Base-by-base conservation (phyloP, 2,888 invertebrate species). In the Lasioglossum calceatum region DNA sequence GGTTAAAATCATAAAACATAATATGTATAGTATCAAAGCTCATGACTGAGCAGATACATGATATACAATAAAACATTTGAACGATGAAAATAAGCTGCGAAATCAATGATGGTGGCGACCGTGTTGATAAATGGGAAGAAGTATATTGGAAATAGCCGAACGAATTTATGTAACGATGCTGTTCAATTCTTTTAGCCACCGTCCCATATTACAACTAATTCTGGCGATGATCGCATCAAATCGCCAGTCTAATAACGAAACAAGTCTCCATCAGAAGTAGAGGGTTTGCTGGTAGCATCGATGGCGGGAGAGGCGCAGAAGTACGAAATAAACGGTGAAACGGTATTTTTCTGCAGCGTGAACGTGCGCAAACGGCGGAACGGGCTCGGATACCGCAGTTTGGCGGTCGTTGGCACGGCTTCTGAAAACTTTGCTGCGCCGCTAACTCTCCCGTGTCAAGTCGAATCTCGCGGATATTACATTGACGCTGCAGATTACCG, bases 401-500 rank as follows among this genome's bases (percentile, higher is more conserved):
- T 50, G 71, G 75, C 73, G 77, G 84, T 87, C 86, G 90, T 89
- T 88, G 87, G 88, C 85, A 77, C 77, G 83, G 87, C 86, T 87
- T 86, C 81, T 61, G 91, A 91, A 91, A 91, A 91, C 91, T 91
- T 89, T 86, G 88, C 77, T 77, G 74, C 80, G 80, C 85, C 77
- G 85, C 81, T 85, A 89, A 88, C 90, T 90, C 85, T 80, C 71
- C 89, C 89, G 86, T 89, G 91, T 90, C 90, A 91, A 88, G 91
- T 85, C 86, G 88, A 91, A 92, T 92, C 92, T 88, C 91, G 91
- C 91, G 90, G 93, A 94, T 94, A 94, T 94, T 94, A 94, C 93
- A 94, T 94, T 94, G 94, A 94, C 93, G 94, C 91, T 90, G 91
- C 93, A 94, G 94, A 94, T 94, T 94, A 94, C 89, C 90, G 88